Conservation (phyloP, 2,888 invertebrate species). For the Augiades crinisus region DNA sequence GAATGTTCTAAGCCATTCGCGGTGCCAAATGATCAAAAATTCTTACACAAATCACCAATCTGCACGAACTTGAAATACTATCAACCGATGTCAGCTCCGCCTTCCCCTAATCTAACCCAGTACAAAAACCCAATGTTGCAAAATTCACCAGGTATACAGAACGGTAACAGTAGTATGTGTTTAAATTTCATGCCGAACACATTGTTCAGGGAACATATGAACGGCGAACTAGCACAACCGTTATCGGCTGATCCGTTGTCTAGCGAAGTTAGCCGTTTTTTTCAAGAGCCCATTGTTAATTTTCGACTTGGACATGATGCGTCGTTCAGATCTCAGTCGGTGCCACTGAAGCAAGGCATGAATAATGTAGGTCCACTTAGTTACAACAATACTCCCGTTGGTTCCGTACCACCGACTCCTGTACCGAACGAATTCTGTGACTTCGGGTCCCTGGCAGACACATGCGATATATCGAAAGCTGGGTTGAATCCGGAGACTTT, state of each 20-base stretch:
- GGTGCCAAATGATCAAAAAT: constrained; percentile 71
- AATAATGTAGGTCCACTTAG: constrained; percentile 61
- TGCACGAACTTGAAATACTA: constrained; percentile 60
- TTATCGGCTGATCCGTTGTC: constrained; percentile 75
- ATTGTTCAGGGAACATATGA: constrained; percentile 68
- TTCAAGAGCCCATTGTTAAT: constrained; percentile 70
- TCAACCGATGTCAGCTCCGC: constrained; percentile 85
- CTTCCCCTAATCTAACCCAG: constrained; percentile 82
- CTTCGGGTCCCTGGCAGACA: constrained; percentile 83
- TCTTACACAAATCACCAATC: constrained; percentile 51
- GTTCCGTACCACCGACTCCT: constrained; percentile 85
- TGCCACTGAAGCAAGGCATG: constrained; percentile 85
- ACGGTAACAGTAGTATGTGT: constrained; percentile 68
- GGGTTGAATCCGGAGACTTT: constrained; percentile 82
- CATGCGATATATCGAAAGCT: constrained; percentile 77
- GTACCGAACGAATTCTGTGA: constrained; percentile 88
- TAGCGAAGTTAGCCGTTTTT: constrained; percentile 83
- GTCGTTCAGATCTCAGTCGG: constrained; percentile 88
- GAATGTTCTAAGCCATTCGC: constrained; percentile 66
- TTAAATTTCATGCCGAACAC: constrained; percentile 66
- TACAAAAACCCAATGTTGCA: constrained; percentile 76
- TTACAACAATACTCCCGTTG: constrained; percentile 80
- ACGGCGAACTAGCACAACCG: constrained; percentile 61
- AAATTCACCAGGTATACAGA: constrained; percentile 57
- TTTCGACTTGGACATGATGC: constrained; percentile 66